phyloP scores from a whole-genome alignment of 2,888 invertebrate species.

The Saturnia japonica region DNA sequence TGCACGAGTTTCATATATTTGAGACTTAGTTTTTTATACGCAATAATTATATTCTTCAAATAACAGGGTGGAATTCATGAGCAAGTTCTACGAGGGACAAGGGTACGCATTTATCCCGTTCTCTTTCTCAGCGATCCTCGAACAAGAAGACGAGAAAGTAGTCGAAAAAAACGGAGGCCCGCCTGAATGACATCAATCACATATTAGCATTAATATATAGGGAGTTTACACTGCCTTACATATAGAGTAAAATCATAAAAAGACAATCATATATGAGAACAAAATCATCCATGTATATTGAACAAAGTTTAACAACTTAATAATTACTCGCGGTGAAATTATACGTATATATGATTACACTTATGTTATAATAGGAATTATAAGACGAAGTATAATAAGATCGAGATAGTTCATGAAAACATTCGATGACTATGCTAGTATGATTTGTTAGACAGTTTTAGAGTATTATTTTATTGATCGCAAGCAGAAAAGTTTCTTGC shows the following conservation, averaged over 20 bases:
- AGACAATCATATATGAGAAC: slow-evolving; percentile 17
- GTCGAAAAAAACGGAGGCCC: slow-evolving; percentile 53
- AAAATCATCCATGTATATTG: slow-evolving; percentile 2
- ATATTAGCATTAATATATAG: slow-evolving; percentile 18
- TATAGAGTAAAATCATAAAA: slow-evolving; percentile 15
- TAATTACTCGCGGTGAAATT: not conserved
- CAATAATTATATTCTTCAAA: not conserved
- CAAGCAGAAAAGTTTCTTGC: not conserved
- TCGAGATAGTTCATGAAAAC: too few relatives aligned
- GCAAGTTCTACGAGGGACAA: slow-evolving; percentile 92
- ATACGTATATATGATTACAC: not conserved
- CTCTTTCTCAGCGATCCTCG: slow-evolving; percentile 84
- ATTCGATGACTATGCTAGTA: too few relatives aligned
- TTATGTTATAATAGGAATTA: not conserved
- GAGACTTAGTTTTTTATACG: too few relatives aligned
- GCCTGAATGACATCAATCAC: slow-evolving; percentile 53
- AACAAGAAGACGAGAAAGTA: slow-evolving; percentile 70
- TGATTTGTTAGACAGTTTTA: slow-evolving; percentile 5
- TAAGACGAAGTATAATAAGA: too few relatives aligned
- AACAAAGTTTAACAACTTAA: not conserved
- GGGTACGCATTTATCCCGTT: slow-evolving; percentile 90
- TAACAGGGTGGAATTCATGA: slow-evolving; percentile 96
- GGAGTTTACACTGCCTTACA: slow-evolving; percentile 22
- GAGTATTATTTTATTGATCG: not conserved
- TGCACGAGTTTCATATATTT: too few relatives aligned